Base-by-base conservation (phyloP, 1,140 invertebrate genomes). In the Cephus cinctus region DNA sequence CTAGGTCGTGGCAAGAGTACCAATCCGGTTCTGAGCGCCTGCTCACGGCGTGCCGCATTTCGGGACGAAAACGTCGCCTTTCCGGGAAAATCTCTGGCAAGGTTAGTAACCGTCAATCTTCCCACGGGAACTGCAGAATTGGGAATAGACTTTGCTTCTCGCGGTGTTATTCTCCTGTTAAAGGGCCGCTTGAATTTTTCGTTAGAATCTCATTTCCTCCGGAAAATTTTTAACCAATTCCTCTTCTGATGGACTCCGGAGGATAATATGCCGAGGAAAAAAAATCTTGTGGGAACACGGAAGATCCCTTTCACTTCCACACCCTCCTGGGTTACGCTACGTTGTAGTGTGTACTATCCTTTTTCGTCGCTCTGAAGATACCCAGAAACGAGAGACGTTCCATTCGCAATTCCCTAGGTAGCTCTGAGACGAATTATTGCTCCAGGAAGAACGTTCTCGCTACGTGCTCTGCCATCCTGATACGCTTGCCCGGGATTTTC, bases 171-270 rank as follows among this genome's bases (percentile, higher is more conserved):
- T 59, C 38, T 45, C 67, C 69, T 63, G 58, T 52, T 59, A 58
- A 42, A 43, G 36, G 18, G 45, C 43, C 57, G 47, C 58, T 67
- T 59, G 42, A 54, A 62, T 67, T 68, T 68, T 69, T 69, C 61
- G 57, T 65, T 56, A 58, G 66, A 68, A 57, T 56, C 47, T 22
- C 54, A 46, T 52, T 69, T 62, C 48, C 52, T 23, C 15, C n/a
- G n/a, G n/a, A n/a, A n/a, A n/a, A n/a, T n/a, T n/a, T n/a, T n/a
- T n/a, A n/a, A n/a, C n/a, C n/a, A n/a, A n/a, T n/a, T n/a, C n/a
- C n/a, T n/a, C n/a, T n/a, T n/a, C n/a, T n/a, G n/a, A n/a, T n/a
- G n/a, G n/a, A n/a, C n/a, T n/a, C n/a, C n/a, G n/a, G n/a, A n/a
- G n/a, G n/a, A n/a, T n/a, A n/a, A n/a, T n/a, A n/a, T n/a, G n/a